Percentiles rank a stretch among this genome's conserved stretches.
These are phyloP conservation scores for Eulimnadia texana DNA, from an alignment of 1,140 invertebrate genomes.

Conservation along the genomic window DNA sequence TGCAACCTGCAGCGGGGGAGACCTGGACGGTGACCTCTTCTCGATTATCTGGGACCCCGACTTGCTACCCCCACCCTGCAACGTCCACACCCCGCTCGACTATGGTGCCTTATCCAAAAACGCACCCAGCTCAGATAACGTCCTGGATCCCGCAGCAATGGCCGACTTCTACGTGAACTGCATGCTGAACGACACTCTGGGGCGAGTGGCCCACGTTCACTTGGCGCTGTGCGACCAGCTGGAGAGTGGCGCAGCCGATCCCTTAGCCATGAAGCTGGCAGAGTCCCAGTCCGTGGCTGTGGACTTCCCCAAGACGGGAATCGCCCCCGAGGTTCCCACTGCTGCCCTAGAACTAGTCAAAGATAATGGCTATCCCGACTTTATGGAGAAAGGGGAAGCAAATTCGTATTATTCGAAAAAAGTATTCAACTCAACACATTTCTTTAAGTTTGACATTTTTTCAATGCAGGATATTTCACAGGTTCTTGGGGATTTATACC, in stretches of 20 bases:
- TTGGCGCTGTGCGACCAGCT: neutral
- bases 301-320: constrained; percentile 3
- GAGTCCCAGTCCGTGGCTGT: constrained; percentile 6
- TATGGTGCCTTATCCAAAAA: neutral
- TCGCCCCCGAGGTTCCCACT: neutral
- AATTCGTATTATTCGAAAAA: neutral
- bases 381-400: neutral
- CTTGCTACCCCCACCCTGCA: neutral
- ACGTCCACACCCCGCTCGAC: neutral
- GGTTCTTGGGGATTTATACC: neutral
- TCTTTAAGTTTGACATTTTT: too few relatives aligned
- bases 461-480: too few relatives aligned
- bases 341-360: neutral
- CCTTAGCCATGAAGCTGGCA: neutral
- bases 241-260: neutral
- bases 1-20: neutral
- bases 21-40: constrained; percentile 1
- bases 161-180: neutral
- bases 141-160: neutral
- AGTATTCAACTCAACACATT: too few relatives aligned
- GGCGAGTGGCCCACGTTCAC: neutral
- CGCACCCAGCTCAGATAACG: neutral
- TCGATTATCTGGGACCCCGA: constrained; percentile 1
- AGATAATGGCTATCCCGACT: constrained; percentile 4
- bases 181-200: constrained; percentile 3